Conservation (phyloP, 2,113 vertebrate species). For the Poecile atricapillus region DNA sequence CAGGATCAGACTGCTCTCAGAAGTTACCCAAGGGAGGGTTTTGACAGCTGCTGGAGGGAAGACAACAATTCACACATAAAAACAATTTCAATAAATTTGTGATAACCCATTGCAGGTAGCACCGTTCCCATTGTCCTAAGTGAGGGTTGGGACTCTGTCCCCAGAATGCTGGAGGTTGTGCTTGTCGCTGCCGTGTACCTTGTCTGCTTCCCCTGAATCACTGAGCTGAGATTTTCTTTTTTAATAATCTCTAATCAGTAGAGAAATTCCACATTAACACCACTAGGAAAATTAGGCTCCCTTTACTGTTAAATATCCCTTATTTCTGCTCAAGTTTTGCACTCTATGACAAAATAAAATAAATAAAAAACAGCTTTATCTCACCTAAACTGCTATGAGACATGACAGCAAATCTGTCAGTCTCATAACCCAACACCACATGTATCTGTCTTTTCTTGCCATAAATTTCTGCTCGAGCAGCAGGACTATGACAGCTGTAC, state of each 20-base stretch:
- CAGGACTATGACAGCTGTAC: conserved; percentile 54
- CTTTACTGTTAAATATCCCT: neutral
- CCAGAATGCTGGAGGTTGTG: neutral
- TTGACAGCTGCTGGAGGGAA: conserved; percentile 5
- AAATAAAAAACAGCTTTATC: conserved; percentile 29
- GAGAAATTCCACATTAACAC: neutral
- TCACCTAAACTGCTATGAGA: conserved; percentile 37
- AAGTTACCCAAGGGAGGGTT: neutral
- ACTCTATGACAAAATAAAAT: conserved; percentile 2
- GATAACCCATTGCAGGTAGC: neutral
- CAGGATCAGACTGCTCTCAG: neutral
- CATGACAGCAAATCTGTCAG: conserved; percentile 54
- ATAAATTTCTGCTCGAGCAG: conserved; percentile 38
- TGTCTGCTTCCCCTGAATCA: neutral
- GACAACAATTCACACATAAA: neutral
- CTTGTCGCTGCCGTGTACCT: neutral
- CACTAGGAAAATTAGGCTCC: neutral
- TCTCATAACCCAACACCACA: conserved; percentile 41
- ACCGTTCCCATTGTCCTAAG: rapidly evolving
- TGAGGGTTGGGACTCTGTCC: neutral
- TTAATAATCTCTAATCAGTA: neutral
- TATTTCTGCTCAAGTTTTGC: neutral
- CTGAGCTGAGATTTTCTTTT: neutral
- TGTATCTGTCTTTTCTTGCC: conserved; percentile 40
- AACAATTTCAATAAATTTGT: neutral